Evolutionary conservation across 2,888 invertebrate species (phyloP).

Genomic region (Aelia acuminata): DNA sequence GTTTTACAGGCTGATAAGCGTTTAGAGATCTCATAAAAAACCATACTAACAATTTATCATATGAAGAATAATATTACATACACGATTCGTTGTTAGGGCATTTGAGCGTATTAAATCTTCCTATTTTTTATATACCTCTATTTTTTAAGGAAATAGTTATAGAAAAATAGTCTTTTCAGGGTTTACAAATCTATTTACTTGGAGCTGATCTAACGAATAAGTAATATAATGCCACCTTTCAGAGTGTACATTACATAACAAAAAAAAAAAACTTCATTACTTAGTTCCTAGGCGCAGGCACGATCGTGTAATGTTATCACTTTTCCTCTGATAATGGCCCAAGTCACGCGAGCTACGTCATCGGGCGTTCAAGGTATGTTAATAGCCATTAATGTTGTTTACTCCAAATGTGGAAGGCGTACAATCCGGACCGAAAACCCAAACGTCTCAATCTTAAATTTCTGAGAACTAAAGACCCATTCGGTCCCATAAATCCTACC

Average conservation of each 20-base stretch:
- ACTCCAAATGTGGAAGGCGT: background rate
- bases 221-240: background rate
- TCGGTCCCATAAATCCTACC: background rate
- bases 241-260: background rate
- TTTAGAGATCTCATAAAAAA: too few species aligned
- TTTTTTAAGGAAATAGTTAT: too few species aligned
- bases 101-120: too few species aligned
- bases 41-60: too few species aligned
- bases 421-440: background rate
- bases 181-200: too few species aligned
- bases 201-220: too few species aligned
- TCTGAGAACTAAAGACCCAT: background rate
- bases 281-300: background rate
- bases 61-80: too few species aligned
- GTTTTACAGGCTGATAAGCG: too few species aligned
- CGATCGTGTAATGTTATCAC: background rate
- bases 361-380: slow-evolving; percentile 9
- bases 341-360: background rate
- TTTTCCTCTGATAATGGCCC: background rate
- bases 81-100: too few species aligned
- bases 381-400: slow-evolving; percentile 21
- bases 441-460: background rate
- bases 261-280: background rate
- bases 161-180: too few species aligned
- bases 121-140: too few species aligned